phyloP scores from a whole-genome alignment of 2,113 vertebrate species.

The Nothoprocta pentlandii region DNA sequence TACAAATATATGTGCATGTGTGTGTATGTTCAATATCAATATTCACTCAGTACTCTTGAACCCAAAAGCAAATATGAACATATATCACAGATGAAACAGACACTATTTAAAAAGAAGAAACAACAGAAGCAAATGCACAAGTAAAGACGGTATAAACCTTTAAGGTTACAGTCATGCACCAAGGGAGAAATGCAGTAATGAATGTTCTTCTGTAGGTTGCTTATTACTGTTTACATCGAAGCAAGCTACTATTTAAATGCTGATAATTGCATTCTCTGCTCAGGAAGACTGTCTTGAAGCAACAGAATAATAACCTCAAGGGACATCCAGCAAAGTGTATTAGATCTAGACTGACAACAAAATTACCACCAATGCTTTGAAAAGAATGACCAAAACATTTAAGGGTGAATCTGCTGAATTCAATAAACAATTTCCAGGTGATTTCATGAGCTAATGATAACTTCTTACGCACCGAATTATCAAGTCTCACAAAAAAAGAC shows the following conservation, averaged over 20 bases:
- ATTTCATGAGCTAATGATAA: conserved; percentile 62
- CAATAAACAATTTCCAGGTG: conserved; percentile 54
- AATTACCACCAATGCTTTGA: conserved; percentile 12
- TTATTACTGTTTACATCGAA: conserved; percentile 46
- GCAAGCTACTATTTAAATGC: conserved; percentile 53
- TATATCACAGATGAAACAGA: background rate
- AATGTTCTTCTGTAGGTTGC: conserved; percentile 3
- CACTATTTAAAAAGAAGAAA: background rate
- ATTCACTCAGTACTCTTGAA: background rate
- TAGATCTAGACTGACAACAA: conserved; percentile 27
- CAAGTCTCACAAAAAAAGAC: conserved; percentile 6
- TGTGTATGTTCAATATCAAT: background rate
- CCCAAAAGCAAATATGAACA: background rate
- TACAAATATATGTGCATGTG: background rate
- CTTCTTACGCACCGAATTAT: conserved; percentile 28
- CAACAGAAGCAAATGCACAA: background rate
- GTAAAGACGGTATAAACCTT: background rate
- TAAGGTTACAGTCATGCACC: conserved; percentile 1
- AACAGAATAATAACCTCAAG: conserved; percentile 21
- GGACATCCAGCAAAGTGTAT: conserved; percentile 2
- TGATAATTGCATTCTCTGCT: conserved; percentile 30
- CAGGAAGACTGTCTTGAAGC: conserved; percentile 13
- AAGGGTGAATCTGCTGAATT: conserved; percentile 27
- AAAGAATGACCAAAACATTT: conserved; percentile 38
- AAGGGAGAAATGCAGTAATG: background rate